Base-by-base conservation (phyloP, 2,888 invertebrate species). In the Sturmia bella region DNA sequence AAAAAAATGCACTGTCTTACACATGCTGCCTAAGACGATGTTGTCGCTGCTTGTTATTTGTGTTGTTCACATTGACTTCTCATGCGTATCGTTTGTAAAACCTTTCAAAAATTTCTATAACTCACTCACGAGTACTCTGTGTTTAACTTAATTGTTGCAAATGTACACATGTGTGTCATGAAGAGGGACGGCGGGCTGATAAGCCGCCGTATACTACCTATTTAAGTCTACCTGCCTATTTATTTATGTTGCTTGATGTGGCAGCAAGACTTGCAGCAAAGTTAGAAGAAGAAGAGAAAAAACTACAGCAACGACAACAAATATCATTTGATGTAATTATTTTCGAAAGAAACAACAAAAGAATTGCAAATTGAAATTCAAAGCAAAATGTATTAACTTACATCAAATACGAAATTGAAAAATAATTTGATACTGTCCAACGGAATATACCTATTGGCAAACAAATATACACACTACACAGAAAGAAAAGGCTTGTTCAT, bases 51-150 rank as follows among this genome's bases (percentile, higher is more conserved):
- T n/a, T n/a, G 32, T 32, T 32, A 9, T 32, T 32, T 32, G 13
- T 54, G 11, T 54, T 57, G 50, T 37, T 68, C 68, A 54, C 52
- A 61, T 17, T 56, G 61, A 61, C 66, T 68, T 48, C 68, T 68
- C 79, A 79, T 68, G 79, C 79, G 79, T 79, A 73, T 79, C 79
- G 32, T 13, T 73, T 54, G 63, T 63, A 43, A 73, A 63, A 63
- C 52, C 63, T 54, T 63, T 52, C 52, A 63, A 63, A 27, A 37
- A 43, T 72, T 63, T 72, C 59, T 64, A 74, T 57, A 43, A 57
- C 45, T 41, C 54, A 37, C 13, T 50, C 59, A 57, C 45, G n/a
- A n/a, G n/a, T 64, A 39, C 39, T 69, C 32, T 45, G 54, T 63
- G 54, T 73, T 73, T 54, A 43, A 43, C 41, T 54, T 54, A 32